Evolutionary conservation across 2,888 invertebrate species (phyloP), one percentile per base, ranked within the genome.

Genomic region (Ethmia dodecea): DNA sequence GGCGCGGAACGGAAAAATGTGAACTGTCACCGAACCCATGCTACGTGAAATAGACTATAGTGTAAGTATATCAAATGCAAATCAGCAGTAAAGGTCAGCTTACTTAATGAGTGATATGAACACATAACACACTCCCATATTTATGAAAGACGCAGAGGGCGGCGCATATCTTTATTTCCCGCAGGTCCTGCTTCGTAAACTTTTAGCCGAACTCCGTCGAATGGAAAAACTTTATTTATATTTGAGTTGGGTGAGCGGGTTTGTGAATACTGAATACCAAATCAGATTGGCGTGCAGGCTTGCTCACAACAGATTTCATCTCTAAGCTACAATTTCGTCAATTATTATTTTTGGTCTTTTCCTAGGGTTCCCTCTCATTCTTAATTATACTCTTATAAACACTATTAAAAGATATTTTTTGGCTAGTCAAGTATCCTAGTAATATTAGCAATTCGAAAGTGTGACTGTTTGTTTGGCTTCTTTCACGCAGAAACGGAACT

Each of bases 201-300:
- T 78, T 76, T 60, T 50, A 49, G 43, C 54, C 49, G 37, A 76
- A 72, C 69, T 70, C 64, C 58, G 64, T 61, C 62, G 66, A 69
- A 76, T 73, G 73, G 74, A 77, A 79, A 79, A 81, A 79, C 75
- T 79, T 80, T 79, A 77, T 77, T 77, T 76, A 74, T 76, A 75
- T 76, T 75, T 76, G 75, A 76, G 69, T 76, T 72, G 58, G 60
- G 62, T 56, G 61, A 64, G 65, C 56, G 52, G 69, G 66, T 72
- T 70, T 68, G 68, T 72, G 79, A 79, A 79, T 79, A 75, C 75
- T 58, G 69, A 78, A 79, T 79, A 75, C 74, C 56, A 70, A 78
- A 80, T 78, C 72, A 68, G 68, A 61, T 62, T 55, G 52, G 52
- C 49, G 48, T 47, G 43, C 45, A 40, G 31, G 13, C 26, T 26